A percentile compares a stretch with the other conserved stretches of the same genome.
phyloP scores from a whole-genome alignment of 2,113 vertebrate species.

The Alectura lathami region DNA sequence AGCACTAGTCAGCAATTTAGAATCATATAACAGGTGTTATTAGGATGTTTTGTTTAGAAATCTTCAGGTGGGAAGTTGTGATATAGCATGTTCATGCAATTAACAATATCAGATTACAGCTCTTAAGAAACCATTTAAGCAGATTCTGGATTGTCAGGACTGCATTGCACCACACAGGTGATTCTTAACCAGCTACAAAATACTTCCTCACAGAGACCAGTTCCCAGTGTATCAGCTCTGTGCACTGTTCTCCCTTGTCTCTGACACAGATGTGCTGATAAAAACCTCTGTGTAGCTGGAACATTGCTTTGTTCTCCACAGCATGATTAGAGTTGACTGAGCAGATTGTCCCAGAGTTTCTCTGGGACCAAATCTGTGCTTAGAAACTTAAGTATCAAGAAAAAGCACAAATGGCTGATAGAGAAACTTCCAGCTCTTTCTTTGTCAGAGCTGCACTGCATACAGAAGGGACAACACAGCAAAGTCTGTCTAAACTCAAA shows the following conservation, averaged over 20 bases:
- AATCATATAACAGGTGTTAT: background rate
- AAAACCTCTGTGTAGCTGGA: background rate
- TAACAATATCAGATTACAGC: background rate
- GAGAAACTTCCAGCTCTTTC: background rate
- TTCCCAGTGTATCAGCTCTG: background rate
- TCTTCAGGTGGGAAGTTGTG: background rate
- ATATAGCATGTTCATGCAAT: background rate
- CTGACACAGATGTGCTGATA: background rate
- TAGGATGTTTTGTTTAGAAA: background rate
- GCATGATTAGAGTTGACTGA: background rate
- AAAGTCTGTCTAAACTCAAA: background rate
- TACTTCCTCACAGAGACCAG: background rate
- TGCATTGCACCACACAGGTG: background rate
- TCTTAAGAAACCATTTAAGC: background rate
- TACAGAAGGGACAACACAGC: background rate
- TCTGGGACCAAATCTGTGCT: background rate
- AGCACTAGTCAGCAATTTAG: background rate
- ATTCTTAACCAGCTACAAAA: background rate
- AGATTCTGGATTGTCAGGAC: background rate
- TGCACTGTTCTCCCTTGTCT: background rate
- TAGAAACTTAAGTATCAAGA: background rate
- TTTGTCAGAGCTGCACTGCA: background rate
- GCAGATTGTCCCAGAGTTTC: background rate
- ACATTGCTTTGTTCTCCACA: background rate
- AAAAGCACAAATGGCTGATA: background rate